A percentile compares a stretch with the other conserved stretches of the same genome.
Conservation (phyloP, 2,113 vertebrate genomes). For the Pollachius pollachius region DNA sequence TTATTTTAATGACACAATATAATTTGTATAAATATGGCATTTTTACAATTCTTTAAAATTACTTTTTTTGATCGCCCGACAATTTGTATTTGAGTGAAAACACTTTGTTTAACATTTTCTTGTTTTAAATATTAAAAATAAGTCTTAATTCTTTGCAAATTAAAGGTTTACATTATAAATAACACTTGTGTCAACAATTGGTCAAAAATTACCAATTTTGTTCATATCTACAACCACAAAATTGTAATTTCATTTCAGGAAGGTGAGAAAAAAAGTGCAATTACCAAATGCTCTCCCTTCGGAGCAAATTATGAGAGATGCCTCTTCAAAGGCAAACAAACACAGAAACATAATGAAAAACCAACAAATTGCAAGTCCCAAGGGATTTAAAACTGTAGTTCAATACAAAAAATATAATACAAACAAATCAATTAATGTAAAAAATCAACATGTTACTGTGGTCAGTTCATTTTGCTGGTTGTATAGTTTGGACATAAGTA, state of each 20-base stretch:
- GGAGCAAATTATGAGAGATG: conserved; percentile 32
- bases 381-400: conserved; percentile 44
- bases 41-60: conserved; percentile 77
- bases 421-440: conserved; percentile 40
- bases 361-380: conserved; percentile 27
- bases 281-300: conserved; percentile 54
- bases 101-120: conserved; percentile 78
- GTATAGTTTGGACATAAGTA: conserved; percentile 38
- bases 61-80: conserved; percentile 61
- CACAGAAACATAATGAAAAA: background rate
- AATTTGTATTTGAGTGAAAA: conserved; percentile 78
- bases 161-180: conserved; percentile 93
- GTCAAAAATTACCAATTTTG: conserved; percentile 73
- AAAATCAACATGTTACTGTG: conserved; percentile 41
- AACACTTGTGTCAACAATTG: conserved; percentile 68
- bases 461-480: conserved; percentile 58
- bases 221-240: conserved; percentile 79
- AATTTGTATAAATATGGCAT: conserved; percentile 87
- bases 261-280: conserved; percentile 72
- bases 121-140: conserved; percentile 97
- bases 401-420: conserved; percentile 53
- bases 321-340: conserved; percentile 44
- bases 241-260: conserved; percentile 70
- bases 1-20: conserved; percentile 66
- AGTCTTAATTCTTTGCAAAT: conserved; percentile 91